Base-by-base conservation (phyloP, 2,888 invertebrate species). In the Leptinotarsa juncta region DNA sequence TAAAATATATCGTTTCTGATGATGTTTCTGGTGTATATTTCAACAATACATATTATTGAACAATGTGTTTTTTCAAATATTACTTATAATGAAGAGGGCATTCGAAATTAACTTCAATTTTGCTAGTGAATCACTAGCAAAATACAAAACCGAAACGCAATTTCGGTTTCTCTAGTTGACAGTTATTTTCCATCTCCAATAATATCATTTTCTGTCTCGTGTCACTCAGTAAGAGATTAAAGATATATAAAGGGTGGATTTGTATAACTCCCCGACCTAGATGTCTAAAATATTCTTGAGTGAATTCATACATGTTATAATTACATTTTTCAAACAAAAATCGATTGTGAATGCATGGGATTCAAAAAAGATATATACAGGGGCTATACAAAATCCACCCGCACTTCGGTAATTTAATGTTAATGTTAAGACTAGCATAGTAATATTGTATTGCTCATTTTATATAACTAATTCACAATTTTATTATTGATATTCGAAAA, bases 381-480 rank as follows among this genome's bases (percentile, higher is more conserved):
- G 51, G 15, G 57, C 23, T 57, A 14, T 23, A 57, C 14, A 42
- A 57, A 57, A 57, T 3, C 1, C 23, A 57, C 57, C 26, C 23
- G 15, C 14, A 23, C 4, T 20, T 57, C 15, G 14, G 20, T 57
- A 4, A 57, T 23, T 57, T 23, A 57, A 16, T 57, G 57, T 57
- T 57, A 23, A 57, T 15, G 57, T 57, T 57, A 57, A 57, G 57
- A 23, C 20, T 57, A 57, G 57, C 23, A 57, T 57, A 57, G 57
- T 23, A 20, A 15, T 15, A 57, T 57, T 20, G 57, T 57, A 57
- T 57, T 57, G 57, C 57, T 57, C 57, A 57, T 57, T 26, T 57
- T 23, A 10, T 57, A 26, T 57, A 23, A 23, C 57, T 57, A 26
- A 20, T 23, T 57, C 57, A 23, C 57, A 57, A 26, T 57, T 18